Base-by-base conservation (phyloP, 1,140 invertebrate genomes). In the Antheraea pernyi region DNA sequence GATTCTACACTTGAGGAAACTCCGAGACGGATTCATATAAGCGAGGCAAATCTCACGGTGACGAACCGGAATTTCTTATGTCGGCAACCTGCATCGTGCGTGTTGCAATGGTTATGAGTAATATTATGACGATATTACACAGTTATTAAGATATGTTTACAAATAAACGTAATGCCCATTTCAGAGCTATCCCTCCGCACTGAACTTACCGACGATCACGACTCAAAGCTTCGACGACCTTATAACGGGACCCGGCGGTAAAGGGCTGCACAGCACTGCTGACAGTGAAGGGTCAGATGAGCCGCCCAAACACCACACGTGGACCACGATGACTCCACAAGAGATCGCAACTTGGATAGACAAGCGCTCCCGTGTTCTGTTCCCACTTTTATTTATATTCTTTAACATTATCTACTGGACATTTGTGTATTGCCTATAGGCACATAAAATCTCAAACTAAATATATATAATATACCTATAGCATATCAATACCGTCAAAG, bases 271-370 rank as follows among this genome's bases (percentile, higher is more conserved):
- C 81, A 46, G 73, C 88, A 11, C 4, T 16, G 19, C 19, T 22
- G 59, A 83, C 86, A 80, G 84, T 82, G 78, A 93, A 76, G 84
- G 81, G 67, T 79, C 91, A 70, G 80, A 89, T 83, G 77, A 89
- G 80, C 72, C 85, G 69, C 72, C 88, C 84, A 78, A 85, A 83
- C 78, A 91, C 85, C 82, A 91, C 76, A 93, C 94, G 22, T 97
- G 96, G 93, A 97, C 96, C 13, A 97, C 96, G 4, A 96, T 97
- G 94, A 97, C 96, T 1, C 96, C 97, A 0, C 96, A 97, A 77
- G 96, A 97, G 85, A 97, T 97, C 53, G 96, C 97, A 66, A 96
- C 96, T 59, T 97, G 96, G 96, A 97, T 98, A 59, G 97, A 98
- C 88, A 95, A 93, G 76, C 93, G 96, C 10, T 96, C 96, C 30